phyloP scores from a whole-genome alignment of 2,888 invertebrate genomes.

The Amiota communis region DNA sequence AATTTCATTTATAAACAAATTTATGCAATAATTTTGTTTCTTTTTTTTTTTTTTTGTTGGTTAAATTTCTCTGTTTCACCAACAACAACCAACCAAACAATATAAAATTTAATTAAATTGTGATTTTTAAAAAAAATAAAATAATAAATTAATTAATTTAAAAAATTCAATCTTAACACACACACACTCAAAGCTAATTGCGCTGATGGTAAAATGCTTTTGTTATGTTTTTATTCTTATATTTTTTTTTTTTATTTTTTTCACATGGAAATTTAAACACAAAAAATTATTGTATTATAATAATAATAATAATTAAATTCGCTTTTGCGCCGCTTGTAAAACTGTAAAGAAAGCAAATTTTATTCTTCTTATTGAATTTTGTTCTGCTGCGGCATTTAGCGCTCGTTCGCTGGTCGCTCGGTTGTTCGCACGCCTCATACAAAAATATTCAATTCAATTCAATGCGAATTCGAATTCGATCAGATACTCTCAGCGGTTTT shows the following conservation, averaged over 20 bases:
- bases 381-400: slow-evolving; percentile 17
- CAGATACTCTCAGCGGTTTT: slow-evolving; percentile 12
- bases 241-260: neutral
- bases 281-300: too few relatives aligned
- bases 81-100: too few relatives aligned
- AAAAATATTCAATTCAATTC: neutral
- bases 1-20: slow-evolving; percentile 40
- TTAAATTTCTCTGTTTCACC: too few relatives aligned
- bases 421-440: slow-evolving; percentile 16
- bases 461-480: neutral
- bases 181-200: too few relatives aligned
- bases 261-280: neutral
- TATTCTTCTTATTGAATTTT: slow-evolving; percentile 25
- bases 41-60: slow-evolving; percentile 51
- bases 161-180: too few relatives aligned
- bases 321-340: slow-evolving; percentile 52
- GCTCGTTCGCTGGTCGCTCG: slow-evolving; percentile 32
- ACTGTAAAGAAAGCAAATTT: slow-evolving; percentile 40
- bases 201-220: neutral
- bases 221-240: neutral
- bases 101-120: too few relatives aligned
- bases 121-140: too few relatives aligned
- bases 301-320: too few relatives aligned
- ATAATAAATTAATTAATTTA: too few relatives aligned
- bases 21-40: neutral